Evolutionary conservation across 2,797 vertebrate genomes (phyloP), one percentile per base, ranked within the genome.

Genomic region (Cetoscarus ocellatus): DNA sequence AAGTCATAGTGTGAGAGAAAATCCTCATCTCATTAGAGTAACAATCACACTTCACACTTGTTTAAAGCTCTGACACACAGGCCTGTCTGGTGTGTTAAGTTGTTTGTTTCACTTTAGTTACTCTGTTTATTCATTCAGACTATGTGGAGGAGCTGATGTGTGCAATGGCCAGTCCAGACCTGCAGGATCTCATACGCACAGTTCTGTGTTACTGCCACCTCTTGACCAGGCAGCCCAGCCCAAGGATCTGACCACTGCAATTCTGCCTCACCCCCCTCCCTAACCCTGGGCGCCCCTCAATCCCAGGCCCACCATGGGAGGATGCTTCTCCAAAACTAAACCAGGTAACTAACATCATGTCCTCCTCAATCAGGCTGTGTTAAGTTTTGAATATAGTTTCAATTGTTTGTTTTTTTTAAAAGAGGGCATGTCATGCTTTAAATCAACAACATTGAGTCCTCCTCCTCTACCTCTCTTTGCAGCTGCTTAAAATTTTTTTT

Each of bases 301-400:
- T 67, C 75, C 83, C 63, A 85, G 83, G 90, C 88, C 84, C 94
- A 88, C 82, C 94, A 98, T 98, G 97, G 97, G 97, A 88, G 95
- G 96, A 94, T 98, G 97, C 88, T 96, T 98, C 94, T 97, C 97
- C 92, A 97, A 97, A 93, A 95, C 96, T 87, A 98, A 97, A 93
- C 94, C 96, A 97, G 97, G 97, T 97, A 93, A 56, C 82, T 61
- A 39, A 48, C 56, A 56, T n/a, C 12, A 9, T 6, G 14, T 49
- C 18, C 66, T 35, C 54, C 17, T 18, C n/a, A 27, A 38, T 17
- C 56, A 17, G n/a, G 13, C 36, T 40, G 5, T 11, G 12, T 56
- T 1, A 27, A 27, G 2, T 2, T 27, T 27, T 27, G 2, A 4
- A 27, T 27, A 27, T 27, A 27, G 4, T 27, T 2, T 27, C 27